phyloP scores from a whole-genome alignment of 53 echinoderm and acorn worm species.

The Hippasteria phrygiana region DNA sequence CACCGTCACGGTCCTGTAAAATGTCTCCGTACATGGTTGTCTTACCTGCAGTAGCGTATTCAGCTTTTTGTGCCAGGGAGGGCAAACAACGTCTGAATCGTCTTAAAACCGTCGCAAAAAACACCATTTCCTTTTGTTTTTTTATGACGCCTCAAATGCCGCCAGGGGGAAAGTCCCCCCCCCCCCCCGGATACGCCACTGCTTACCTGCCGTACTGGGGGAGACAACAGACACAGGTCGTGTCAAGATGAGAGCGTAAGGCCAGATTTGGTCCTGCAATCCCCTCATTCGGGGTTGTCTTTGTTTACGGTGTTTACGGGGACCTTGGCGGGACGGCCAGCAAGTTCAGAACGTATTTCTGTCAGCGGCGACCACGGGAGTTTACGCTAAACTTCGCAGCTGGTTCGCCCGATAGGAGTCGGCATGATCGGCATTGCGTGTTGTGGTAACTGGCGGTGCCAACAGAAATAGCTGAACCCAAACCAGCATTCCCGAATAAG shows the following conservation, averaged over 20 bases:
- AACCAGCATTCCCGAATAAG: neutral
- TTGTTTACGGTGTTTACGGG: slow-evolving; percentile 54
- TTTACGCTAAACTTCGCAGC: slow-evolving; percentile 34
- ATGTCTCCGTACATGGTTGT: neutral
- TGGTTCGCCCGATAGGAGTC: slow-evolving; percentile 8
- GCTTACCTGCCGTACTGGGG: neutral
- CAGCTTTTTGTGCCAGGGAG: too few species aligned
- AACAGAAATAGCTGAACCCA: slow-evolving; percentile 6
- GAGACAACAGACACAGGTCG: slow-evolving; percentile 39
- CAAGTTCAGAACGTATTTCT: slow-evolving; percentile 51
- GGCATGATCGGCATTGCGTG: slow-evolving; percentile 47
- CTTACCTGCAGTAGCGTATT: too few species aligned
- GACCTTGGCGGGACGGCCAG: slow-evolving; percentile 36
- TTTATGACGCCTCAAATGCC: too few species aligned
- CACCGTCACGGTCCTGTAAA: neutral
- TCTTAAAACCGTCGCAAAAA: too few species aligned
- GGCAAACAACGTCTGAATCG: too few species aligned
- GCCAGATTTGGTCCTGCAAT: neutral
- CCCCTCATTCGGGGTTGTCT: neutral
- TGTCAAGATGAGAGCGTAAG: slow-evolving; percentile 11
- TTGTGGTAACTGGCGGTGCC: slow-evolving; percentile 28
- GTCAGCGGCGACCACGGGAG: slow-evolving; percentile 44
- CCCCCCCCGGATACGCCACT: too few species aligned
- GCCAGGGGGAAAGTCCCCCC: too few species aligned
- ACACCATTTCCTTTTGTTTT: too few species aligned